Percentiles rank a stretch among this genome's conserved stretches.
These are phyloP conservation scores for Romanogobio albipinnatus DNA, from an alignment of 2,113 vertebrate species.

Conservation along the genomic window DNA sequence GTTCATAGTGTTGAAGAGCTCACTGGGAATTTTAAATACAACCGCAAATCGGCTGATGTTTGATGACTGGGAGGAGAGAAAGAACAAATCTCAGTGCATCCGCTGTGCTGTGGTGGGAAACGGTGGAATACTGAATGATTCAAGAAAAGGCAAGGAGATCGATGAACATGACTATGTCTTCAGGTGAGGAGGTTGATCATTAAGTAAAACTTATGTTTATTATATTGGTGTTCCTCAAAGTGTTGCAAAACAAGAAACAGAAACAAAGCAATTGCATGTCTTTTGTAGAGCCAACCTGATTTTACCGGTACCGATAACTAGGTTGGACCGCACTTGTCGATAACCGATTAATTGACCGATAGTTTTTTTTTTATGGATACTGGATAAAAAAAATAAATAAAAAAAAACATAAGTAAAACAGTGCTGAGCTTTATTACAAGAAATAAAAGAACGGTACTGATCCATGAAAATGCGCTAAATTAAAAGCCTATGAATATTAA, in stretches of 20 bases:
- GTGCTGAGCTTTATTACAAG: too few species aligned
- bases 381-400: too few species aligned
- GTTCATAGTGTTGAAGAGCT: slow-evolving; percentile 67
- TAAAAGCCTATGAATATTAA: too few species aligned
- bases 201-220: background rate
- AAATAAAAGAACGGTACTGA: too few species aligned
- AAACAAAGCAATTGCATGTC: background rate
- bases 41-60: slow-evolving; percentile 69
- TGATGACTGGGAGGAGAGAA: slow-evolving; percentile 69
- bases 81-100: slow-evolving; percentile 44
- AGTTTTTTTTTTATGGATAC: too few species aligned
- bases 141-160: slow-evolving; percentile 76
- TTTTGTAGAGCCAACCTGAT: too few species aligned
- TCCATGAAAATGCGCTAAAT: too few species aligned
- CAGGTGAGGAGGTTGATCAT: slow-evolving; percentile 66
- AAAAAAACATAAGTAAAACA: too few species aligned
- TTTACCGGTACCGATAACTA: too few species aligned
- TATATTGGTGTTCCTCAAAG: background rate
- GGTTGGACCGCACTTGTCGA: too few species aligned
- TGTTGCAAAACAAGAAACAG: background rate
- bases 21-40: slow-evolving; percentile 72
- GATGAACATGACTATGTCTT: slow-evolving; percentile 82
- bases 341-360: too few species aligned
- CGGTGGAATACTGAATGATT: slow-evolving; percentile 78
- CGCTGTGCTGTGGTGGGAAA: slow-evolving; percentile 78